Evolutionary conservation across 1,140 invertebrate species (phyloP).

Genomic region (Drosophila tani): DNA sequence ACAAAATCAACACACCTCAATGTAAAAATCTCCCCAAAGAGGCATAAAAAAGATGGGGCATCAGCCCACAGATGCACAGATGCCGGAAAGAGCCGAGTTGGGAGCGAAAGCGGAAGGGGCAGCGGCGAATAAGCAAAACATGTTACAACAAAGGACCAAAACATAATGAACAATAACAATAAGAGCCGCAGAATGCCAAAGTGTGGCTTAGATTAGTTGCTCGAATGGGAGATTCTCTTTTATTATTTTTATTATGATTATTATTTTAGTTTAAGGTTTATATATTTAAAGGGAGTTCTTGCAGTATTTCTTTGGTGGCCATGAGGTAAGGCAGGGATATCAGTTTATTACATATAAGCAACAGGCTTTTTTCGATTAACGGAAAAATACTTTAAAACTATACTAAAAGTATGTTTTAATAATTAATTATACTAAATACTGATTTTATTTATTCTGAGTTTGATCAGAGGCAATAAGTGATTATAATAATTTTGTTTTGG

Average conservation of each 20-base stretch:
- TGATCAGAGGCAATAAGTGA: too few species aligned
- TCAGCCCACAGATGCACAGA: slow-evolving; percentile 32
- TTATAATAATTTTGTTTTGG: too few species aligned
- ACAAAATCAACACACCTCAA: slow-evolving; percentile 68
- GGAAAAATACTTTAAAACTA: neutral
- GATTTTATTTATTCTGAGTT: too few species aligned
- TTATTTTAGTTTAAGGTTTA: neutral
- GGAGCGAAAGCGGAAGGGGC: neutral
- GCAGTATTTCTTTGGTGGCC: too few species aligned
- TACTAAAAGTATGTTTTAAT: neutral
- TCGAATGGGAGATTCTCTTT: slow-evolving; percentile 11
- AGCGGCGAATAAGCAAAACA: slow-evolving; percentile 35
- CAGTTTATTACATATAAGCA: too few species aligned
- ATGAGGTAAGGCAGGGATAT: too few species aligned
- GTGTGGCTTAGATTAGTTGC: slow-evolving; percentile 12
- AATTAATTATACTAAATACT: neutral
- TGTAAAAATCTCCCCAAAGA: slow-evolving; percentile 58
- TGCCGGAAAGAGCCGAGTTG: slow-evolving; percentile 14
- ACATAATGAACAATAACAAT: slow-evolving; percentile 54
- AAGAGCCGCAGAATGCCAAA: slow-evolving; percentile 28
- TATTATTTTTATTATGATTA: neutral
- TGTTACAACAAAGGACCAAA: slow-evolving; percentile 54
- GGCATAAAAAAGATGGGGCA: slow-evolving; percentile 52
- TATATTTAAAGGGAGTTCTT: neutral
- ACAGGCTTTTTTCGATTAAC: too few species aligned